Conservation (phyloP, 64 coral and sea anemone species). For the Montipora cactus region DNA sequence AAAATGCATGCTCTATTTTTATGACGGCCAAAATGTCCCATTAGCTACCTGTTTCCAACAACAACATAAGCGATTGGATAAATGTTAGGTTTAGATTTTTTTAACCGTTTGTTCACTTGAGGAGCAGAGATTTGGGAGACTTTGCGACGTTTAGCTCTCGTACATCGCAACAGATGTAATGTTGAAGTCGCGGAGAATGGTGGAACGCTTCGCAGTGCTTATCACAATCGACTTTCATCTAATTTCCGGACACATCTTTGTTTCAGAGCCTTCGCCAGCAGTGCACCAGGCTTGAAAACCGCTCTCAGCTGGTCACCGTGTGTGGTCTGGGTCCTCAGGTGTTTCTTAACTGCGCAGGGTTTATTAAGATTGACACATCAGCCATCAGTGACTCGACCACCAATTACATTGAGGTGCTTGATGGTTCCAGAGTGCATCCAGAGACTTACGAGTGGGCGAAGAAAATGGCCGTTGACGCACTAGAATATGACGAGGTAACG, state of each 20-base stretch:
- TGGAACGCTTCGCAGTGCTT: too few relatives aligned
- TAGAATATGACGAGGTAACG: constrained; percentile 95
- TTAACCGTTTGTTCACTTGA: too few relatives aligned
- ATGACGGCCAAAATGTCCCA: too few relatives aligned
- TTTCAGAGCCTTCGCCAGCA: constrained; percentile 93
- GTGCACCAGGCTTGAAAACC: constrained; percentile 90
- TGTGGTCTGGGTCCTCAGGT: constrained; percentile 97
- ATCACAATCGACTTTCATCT: too few relatives aligned
- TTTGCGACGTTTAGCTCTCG: too few relatives aligned
- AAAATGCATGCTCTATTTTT: too few relatives aligned
- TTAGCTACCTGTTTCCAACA: too few relatives aligned
- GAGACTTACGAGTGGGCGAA: constrained; percentile 99
- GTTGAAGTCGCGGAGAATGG: too few relatives aligned
- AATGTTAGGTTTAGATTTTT: too few relatives aligned
- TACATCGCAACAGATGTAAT: too few relatives aligned
- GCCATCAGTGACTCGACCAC: constrained; percentile 86
- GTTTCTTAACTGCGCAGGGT: constrained; percentile 95
- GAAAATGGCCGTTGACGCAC: constrained; percentile 98
- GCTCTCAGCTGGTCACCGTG: constrained; percentile 96
- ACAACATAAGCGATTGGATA: too few relatives aligned
- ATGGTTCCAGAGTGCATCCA: constrained; percentile 95
- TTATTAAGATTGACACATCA: constrained; percentile 99
- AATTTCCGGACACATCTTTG: background rate
- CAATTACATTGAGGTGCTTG: constrained; percentile 93
- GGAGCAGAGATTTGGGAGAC: too few relatives aligned